Evolutionary conservation across 2,797 vertebrate genomes (phyloP).

Genomic region (Tenualosa thibaudeaui): DNA sequence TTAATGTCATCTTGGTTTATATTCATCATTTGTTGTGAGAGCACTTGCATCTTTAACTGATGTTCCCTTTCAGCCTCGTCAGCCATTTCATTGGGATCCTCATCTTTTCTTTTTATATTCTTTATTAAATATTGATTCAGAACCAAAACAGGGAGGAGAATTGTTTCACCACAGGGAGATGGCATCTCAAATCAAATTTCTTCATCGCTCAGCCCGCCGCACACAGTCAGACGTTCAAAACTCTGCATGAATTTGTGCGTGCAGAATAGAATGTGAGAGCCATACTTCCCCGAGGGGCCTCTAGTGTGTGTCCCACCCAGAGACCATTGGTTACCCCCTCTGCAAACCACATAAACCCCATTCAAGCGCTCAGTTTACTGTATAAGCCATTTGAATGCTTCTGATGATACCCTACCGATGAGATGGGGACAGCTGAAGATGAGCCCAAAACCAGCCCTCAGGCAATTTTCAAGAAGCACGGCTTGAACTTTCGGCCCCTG

Average conservation of each 20-base stretch:
- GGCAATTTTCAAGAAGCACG: neutral
- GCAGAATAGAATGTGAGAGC: neutral
- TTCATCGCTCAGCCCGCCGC: slow-evolving; percentile 28
- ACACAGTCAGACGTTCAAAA: slow-evolving; percentile 41
- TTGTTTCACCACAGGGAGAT: slow-evolving; percentile 30
- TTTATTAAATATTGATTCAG: slow-evolving; percentile 61
- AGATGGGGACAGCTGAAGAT: neutral
- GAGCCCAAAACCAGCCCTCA: neutral
- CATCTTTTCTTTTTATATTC: slow-evolving; percentile 41
- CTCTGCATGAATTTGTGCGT: neutral
- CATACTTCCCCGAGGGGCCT: neutral
- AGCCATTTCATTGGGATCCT: slow-evolving; percentile 36
- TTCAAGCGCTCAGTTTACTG: slow-evolving; percentile 35
- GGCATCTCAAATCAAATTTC: slow-evolving; percentile 42
- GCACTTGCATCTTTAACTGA: slow-evolving; percentile 43
- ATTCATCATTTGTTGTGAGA: slow-evolving; percentile 38
- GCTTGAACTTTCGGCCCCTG: slow-evolving; percentile 12
- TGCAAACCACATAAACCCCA: slow-evolving; percentile 19
- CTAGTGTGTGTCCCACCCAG: neutral
- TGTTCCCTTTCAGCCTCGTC: slow-evolving; percentile 32
- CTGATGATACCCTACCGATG: neutral
- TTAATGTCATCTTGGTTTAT: slow-evolving; percentile 46
- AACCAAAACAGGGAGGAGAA: slow-evolving; percentile 35
- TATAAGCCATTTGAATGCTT: slow-evolving; percentile 23
- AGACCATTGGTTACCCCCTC: neutral